Conservation (phyloP, 1,140 invertebrate species). For the Calycopis cecrops region DNA sequence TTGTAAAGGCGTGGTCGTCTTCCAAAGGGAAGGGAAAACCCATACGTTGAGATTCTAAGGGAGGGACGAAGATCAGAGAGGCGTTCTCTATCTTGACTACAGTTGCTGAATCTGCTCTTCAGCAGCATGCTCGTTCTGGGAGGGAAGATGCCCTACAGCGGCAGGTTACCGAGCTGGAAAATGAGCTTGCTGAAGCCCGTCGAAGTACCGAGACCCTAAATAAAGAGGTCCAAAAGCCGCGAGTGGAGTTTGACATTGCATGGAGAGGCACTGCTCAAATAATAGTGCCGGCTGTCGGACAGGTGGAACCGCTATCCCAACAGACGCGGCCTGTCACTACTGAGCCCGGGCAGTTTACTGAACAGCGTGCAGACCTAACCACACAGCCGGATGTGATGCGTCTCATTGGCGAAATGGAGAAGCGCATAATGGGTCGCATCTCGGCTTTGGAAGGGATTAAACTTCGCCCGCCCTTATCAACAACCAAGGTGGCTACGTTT, state of each 20-base stretch:
- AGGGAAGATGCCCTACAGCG: neutral
- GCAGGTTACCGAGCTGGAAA: conserved; percentile 1
- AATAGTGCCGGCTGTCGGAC: too few species aligned
- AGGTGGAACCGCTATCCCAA: too few species aligned
- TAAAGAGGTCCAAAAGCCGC: neutral
- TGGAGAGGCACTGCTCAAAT: too few species aligned
- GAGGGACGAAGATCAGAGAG: neutral
- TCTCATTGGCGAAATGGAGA: neutral
- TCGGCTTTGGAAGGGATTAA: neutral
- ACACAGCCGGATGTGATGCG: too few species aligned
- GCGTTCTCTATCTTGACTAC: neutral
- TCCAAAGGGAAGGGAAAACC: neutral
- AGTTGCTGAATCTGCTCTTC: neutral
- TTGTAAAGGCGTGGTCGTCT: too few species aligned
- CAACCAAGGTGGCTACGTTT: too few species aligned
- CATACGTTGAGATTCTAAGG: neutral
- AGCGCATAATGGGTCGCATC: neutral
- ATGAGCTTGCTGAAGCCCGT: neutral
- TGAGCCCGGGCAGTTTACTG: too few species aligned
- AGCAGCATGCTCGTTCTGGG: neutral
- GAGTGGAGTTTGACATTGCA: too few species aligned
- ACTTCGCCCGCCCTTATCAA: neutral
- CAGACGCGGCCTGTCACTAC: too few species aligned
- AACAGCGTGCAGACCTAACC: too few species aligned
- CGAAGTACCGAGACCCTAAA: neutral